Base-by-base conservation (phyloP, 2,888 invertebrate genomes). In the Calliopum simillimum region DNA sequence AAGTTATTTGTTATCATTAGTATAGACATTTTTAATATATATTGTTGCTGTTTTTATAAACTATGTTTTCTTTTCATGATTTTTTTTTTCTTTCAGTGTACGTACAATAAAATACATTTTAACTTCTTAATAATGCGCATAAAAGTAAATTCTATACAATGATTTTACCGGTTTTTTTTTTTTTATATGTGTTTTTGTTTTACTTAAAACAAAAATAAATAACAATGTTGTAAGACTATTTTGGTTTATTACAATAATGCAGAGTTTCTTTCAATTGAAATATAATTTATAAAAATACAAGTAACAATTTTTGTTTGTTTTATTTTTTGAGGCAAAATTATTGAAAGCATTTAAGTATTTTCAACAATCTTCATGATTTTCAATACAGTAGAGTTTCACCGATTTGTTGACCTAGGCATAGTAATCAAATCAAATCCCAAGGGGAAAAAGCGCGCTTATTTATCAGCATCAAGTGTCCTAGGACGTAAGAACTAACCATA, bases 41-140 rank as follows among this genome's bases (percentile, higher is more conserved):
- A 21, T 51, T 51, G 14, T 2, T 51, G 51, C 33, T 33, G 33
- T 33, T 33, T 33, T 33, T 33, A 8, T 33, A 33, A 33, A 33
- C 33, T 33, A 33, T 33, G 33, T 8, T 33, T n/a, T n/a, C n/a
- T n/a, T n/a, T n/a, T n/a, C n/a, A n/a, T n/a, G n/a, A n/a, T n/a
- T 8, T 33, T 33, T 5, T 2, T 8, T 6, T 33, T 33, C 33
- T 51, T 16, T 19, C 49, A 49, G 51, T 51, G 13, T 51, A 51
- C 51, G 21, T 51, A 51, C 51, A 51, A 19, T 51, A 14, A 51
- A 51, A 51, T 51, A 14, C 16, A 51, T 51, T 51, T 51, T 51
- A 51, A 21, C 51, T 51, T 21, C 51, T 51, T 19, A 51, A 51
- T 19, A 19, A 51, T 51, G n/a, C 16, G 51, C 51, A 21, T 51